These are phyloP conservation scores for Tipula helvola DNA, from an alignment of 2,888 invertebrate species.

Conservation along the genomic window DNA sequence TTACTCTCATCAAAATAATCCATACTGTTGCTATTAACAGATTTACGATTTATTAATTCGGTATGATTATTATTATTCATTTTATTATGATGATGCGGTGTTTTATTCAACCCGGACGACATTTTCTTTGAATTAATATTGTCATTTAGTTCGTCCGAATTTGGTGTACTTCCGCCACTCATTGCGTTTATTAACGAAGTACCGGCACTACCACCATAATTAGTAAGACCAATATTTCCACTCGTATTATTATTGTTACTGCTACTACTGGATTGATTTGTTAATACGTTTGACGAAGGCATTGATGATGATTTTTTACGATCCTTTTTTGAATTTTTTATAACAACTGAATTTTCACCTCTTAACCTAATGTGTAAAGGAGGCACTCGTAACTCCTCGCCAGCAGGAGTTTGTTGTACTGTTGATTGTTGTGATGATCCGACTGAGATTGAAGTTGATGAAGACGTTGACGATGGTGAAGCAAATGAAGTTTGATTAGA, in stretches of 20 bases:
- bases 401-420: conserved; percentile 19
- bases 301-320: conserved; percentile 39
- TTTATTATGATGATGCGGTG: not conserved
- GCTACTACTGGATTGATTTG: not conserved
- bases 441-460: conserved; percentile 12
- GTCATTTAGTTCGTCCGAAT: conserved; percentile 11
- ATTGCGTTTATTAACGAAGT: conserved; percentile 13
- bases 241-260: not conserved
- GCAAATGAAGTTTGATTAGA: not conserved
- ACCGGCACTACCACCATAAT: not conserved
- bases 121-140: conserved; percentile 13
- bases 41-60: not conserved
- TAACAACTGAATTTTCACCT: conserved; percentile 74
- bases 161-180: not conserved
- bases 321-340: conserved; percentile 62
- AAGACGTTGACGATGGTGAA: not conserved
- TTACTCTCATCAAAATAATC: not conserved
- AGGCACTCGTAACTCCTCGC: conserved; percentile 70
- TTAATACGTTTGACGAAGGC: not conserved
- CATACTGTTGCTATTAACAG: not conserved
- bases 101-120: conserved; percentile 13
- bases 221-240: not conserved
- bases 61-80: conserved; percentile 15
- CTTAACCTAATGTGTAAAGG: conserved; percentile 78
- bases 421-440: conserved; percentile 14